These are phyloP conservation scores for Machimus atricapillus DNA, from an alignment of 2,888 invertebrate species.

Conservation along the genomic window DNA sequence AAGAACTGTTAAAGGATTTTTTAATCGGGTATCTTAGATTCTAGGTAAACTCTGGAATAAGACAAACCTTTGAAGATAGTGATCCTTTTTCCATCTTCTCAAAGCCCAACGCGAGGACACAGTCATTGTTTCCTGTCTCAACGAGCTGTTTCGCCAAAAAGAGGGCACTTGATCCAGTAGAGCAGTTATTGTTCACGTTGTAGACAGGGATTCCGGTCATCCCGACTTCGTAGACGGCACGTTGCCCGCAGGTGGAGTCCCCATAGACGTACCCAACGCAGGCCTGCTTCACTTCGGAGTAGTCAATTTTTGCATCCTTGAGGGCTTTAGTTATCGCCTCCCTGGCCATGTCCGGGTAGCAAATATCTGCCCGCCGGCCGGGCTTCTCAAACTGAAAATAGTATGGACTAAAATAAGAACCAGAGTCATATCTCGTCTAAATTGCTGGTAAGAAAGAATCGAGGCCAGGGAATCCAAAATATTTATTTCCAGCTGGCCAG, in stretches of 20 bases:
- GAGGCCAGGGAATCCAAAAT: not conserved
- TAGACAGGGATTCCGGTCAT: slow-evolving; percentile 96
- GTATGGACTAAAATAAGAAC: not conserved
- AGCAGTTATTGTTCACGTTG: slow-evolving; percentile 99
- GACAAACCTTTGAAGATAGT: slow-evolving; percentile 71
- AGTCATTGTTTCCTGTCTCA: slow-evolving; percentile 86
- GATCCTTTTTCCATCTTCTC: slow-evolving; percentile 98
- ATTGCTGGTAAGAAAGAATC: not conserved
- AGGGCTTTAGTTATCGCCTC: slow-evolving; percentile 91
- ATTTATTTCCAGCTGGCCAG: not conserved
- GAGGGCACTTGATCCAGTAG: slow-evolving; percentile 94
- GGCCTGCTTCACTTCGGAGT: slow-evolving; percentile 84
- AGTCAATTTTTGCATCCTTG: slow-evolving; percentile 79
- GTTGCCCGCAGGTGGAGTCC: slow-evolving; percentile 94
- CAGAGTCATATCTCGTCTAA: not conserved
- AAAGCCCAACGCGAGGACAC: slow-evolving; percentile 93
- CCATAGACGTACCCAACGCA: slow-evolving; percentile 94
- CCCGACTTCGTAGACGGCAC: slow-evolving; percentile 92
- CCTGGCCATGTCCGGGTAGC: slow-evolving; percentile 94
- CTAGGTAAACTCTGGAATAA: not conserved
- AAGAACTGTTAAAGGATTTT: slow-evolving; percentile 64
- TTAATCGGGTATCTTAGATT: not conserved
- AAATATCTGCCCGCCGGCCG: slow-evolving; percentile 77
- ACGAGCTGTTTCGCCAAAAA: slow-evolving; percentile 90
- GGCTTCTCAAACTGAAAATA: slow-evolving; percentile 87